These are phyloP conservation scores for Rhopalosiphum padi DNA, from an alignment of 1,140 invertebrate genomes.

Conservation along the genomic window DNA sequence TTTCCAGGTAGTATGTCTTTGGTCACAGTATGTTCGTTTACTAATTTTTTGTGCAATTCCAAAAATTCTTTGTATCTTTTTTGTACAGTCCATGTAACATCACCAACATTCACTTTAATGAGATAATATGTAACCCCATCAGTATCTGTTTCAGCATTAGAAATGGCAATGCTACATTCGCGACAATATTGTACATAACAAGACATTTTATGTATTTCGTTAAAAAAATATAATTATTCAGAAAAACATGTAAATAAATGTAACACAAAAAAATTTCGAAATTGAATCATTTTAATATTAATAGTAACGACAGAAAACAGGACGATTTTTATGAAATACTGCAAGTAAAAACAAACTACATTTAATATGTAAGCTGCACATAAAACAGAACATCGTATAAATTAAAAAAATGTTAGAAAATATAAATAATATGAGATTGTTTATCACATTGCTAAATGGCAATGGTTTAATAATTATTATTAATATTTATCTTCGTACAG, in stretches of 20 bases:
- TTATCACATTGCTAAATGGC: not conserved
- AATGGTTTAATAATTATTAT: not conserved
- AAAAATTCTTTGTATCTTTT: conserved; percentile 90
- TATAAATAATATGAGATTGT: not conserved
- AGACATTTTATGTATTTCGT: not conserved
- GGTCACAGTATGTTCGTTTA: conserved; percentile 77
- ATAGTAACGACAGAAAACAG: not conserved
- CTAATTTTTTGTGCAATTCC: conserved; percentile 83
- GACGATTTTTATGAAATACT: not conserved
- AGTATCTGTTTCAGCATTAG: not conserved
- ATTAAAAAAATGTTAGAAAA: not conserved
- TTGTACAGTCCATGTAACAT: conserved; percentile 80
- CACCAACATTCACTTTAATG: conserved; percentile 73
- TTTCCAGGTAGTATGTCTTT: conserved; percentile 90
- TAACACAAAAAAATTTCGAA: not conserved
- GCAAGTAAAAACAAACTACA: not conserved
- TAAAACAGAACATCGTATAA: not conserved
- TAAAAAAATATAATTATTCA: not conserved
- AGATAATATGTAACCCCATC: conserved; percentile 73
- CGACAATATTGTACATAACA: conserved; percentile 29
- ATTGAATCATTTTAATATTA: not conserved
- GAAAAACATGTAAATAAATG: not conserved
- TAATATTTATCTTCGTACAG: not conserved
- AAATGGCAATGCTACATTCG: conserved; percentile 12
- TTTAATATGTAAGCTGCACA: not conserved